Percentiles rank a stretch among this genome's conserved stretches.
phyloP scores from a whole-genome alignment of 2,113 vertebrate species.

The human region GRCh38 chr20:52401501-52402000 shows the following conservation, averaged over 20 bases:
- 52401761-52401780: background rate
- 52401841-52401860: too few relatives aligned
- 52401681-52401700: background rate
- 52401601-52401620: background rate
- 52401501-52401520: background rate
- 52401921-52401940: too few relatives aligned
- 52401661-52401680: background rate
- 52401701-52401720: background rate
- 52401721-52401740: background rate
- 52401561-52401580: background rate
- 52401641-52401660: background rate
- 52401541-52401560: background rate
- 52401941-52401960: too few relatives aligned
- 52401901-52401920: too few relatives aligned
- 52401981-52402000: too few relatives aligned
- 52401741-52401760: background rate
- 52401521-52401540: background rate
- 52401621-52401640: background rate
- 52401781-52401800: fast-evolving
- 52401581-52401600: background rate
- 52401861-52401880: too few relatives aligned
- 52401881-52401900: too few relatives aligned
- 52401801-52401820: too few relatives aligned
- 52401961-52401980: too few relatives aligned
- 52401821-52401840: too few relatives aligned